Evolutionary conservation across 2,113 vertebrate species (phyloP), one percentile per base, ranked within the genome.

Genomic region (Xiphophorus maculatus): DNA sequence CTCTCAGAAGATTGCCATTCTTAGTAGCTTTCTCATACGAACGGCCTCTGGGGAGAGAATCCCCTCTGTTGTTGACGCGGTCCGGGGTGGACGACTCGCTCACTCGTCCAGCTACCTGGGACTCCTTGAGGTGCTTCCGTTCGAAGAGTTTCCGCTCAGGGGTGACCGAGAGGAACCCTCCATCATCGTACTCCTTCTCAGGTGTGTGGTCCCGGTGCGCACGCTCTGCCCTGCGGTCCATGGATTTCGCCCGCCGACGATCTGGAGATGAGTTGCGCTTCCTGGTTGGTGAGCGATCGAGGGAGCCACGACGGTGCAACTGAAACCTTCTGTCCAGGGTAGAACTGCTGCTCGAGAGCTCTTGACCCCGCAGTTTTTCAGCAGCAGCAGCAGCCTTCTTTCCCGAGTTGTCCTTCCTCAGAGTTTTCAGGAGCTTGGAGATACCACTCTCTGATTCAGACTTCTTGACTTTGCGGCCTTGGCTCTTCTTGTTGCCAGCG

Each of bases 261-360:
- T 98, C 97, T 0, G 96, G 96, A 0, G 97, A 97, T 19, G 96
- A 94, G 63, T 94, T 92, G 9, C 94, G 91, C 25, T 96, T 95
- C 63, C 61, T 86, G 63, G 94, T 95, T 0, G 96, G 95, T 1
- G 97, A 98, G 76, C 76, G 89, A 84, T 99, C 97, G 1, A 98
- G 95, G 0, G 97, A 99, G 70, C 96, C 94, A 32, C 95, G 94
- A 82, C 37, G 94, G 90, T 91, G 90, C 89, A 0, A 93, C 89
- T 91, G 94, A 84, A 87, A 93, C 58, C 87, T 90, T 73, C 93
- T 88, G 62, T 95, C 96, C 94, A 95, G 83, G 42, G 95, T 93
- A 35, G 94, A 95, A 89, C 91, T 96, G 92, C 96, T 96, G 25
- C 91, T 94, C 2, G 87, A 90, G 80, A 82, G 30, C 94, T 96